Conservation (phyloP, 2,888 invertebrate species). For the Hydroisotoma schaefferi region DNA sequence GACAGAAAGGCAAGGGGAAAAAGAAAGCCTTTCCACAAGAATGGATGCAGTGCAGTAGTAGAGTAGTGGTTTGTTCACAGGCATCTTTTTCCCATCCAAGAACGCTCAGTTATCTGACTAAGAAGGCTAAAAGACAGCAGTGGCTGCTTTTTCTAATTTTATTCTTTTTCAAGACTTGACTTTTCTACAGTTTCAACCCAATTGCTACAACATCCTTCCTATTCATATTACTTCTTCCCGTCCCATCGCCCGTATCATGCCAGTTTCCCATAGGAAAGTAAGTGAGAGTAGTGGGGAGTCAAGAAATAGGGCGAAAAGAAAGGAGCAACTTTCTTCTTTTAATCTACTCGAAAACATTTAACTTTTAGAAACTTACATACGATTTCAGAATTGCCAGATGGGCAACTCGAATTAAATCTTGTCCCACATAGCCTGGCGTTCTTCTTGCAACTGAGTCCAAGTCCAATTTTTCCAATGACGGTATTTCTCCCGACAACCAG, state of each 20-base stretch:
- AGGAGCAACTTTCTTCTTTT: not conserved
- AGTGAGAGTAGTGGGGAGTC: not conserved
- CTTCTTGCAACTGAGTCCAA: slow-evolving; percentile 52
- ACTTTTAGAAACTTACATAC: slow-evolving; percentile 22
- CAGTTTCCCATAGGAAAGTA: not conserved
- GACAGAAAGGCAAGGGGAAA: not conserved
- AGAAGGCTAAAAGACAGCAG: no score
- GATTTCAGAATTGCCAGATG: slow-evolving; percentile 51
- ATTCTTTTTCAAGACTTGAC: no score
- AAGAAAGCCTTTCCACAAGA: slow-evolving; percentile 5
- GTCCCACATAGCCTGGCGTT: slow-evolving; percentile 60
- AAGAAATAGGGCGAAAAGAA: not conserved
- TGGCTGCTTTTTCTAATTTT: no score
- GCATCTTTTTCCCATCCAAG: not conserved
- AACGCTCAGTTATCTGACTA: no score
- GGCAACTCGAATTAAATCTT: slow-evolving; percentile 57
- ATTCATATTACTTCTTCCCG: no score
- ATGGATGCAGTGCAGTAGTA: not conserved
- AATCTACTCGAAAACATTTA: slow-evolving; percentile 10
- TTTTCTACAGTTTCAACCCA: no score
- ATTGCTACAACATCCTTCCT: no score
- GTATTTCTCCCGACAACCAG: slow-evolving; percentile 36
- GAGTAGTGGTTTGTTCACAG: not conserved
- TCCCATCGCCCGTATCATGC: no score
- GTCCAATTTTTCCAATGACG: slow-evolving; percentile 24